phyloP scores from a whole-genome alignment of 2,113 vertebrate species.

The Porphyrio hochstetteri region DNA sequence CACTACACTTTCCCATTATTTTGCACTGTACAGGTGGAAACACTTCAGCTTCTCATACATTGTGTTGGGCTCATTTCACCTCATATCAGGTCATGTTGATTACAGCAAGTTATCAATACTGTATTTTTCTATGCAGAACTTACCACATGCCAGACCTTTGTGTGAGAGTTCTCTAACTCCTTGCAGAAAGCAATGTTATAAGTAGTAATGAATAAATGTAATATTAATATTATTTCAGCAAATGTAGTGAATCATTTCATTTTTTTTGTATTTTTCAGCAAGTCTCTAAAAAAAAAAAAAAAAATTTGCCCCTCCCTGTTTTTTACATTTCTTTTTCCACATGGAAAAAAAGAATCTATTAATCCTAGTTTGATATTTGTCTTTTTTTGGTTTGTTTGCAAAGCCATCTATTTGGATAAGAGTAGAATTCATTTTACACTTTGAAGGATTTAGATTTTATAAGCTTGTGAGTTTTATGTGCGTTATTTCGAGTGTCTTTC shows the following conservation, averaged over 20 bases:
- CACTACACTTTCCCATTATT: neutral
- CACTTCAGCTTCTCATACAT: neutral
- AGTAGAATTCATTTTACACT: neutral
- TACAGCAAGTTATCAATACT: neutral
- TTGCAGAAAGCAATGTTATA: neutral
- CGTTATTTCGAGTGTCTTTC: neutral
- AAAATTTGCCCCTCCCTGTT: fast-evolving
- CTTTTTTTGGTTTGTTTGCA: neutral
- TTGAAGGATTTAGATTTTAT: neutral
- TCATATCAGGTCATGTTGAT: neutral
- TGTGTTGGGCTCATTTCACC: neutral
- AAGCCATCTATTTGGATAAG: neutral
- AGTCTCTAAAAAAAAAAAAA: neutral
- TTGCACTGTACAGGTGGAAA: neutral
- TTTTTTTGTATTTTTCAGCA: neutral
- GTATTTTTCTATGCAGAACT: neutral
- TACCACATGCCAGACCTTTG: neutral
- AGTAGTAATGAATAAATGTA: neutral
- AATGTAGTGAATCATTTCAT: neutral
- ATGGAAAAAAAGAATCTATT: neutral
- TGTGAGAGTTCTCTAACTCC: neutral
- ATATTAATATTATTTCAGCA: neutral
- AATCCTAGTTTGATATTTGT: neutral
- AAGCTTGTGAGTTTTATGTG: neutral
- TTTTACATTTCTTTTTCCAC: neutral